Conservation (phyloP, 2,888 invertebrate species). For the Pristionchus mayeri region DNA sequence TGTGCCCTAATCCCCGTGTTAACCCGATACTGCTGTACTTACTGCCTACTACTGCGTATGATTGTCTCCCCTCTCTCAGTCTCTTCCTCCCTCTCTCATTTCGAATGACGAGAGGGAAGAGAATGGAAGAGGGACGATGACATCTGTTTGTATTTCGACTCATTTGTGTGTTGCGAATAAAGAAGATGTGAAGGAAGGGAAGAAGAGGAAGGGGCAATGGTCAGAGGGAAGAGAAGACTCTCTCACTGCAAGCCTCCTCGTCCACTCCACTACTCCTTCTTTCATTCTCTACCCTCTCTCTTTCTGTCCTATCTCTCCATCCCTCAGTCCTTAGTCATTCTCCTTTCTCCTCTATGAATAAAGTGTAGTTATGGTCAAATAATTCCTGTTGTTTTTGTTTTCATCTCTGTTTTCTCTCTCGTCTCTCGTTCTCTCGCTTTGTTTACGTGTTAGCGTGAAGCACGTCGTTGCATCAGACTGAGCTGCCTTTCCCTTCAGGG, state of each 20-base stretch:
- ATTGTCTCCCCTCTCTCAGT: neutral
- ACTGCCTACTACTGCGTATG: neutral
- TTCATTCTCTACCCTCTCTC: neutral
- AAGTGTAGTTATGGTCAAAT: neutral
- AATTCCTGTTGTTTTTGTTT: conserved; percentile 4
- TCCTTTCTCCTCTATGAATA: neutral
- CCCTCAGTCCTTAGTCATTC: conserved; percentile 15
- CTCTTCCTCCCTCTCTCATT: neutral
- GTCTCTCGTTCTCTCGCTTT: neutral
- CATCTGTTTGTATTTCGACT: conserved; percentile 31
- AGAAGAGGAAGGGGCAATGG: neutral
- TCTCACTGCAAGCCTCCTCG: neutral
- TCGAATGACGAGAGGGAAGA: neutral
- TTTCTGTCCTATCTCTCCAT: conserved; percentile 27
- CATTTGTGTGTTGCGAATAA: conserved; percentile 36
- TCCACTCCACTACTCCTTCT: conserved; percentile 1
- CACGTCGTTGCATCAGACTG: neutral
- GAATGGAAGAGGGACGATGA: neutral
- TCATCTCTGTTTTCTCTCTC: neutral
- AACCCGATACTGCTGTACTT: conserved; percentile 3
- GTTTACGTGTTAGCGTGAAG: neutral
- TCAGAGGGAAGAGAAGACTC: neutral
- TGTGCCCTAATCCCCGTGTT: neutral
- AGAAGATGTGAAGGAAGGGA: conserved; percentile 21
- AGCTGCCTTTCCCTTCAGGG: neutral